Conservation (phyloP, 1,140 invertebrate genomes). For the Apis dorsata region DNA sequence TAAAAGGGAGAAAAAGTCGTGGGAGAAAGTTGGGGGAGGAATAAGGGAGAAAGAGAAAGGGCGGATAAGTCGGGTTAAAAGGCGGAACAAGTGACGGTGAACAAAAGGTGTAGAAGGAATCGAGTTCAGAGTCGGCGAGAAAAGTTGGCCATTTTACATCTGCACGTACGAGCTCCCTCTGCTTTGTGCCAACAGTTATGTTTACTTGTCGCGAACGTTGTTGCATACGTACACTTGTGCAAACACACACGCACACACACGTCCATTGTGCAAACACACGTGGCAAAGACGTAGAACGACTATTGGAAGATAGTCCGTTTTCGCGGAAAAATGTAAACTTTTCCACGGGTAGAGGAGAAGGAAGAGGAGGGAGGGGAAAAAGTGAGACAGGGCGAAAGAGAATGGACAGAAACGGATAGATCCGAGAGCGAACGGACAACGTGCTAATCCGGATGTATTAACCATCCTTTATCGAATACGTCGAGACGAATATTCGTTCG, state of each 20-base stretch:
- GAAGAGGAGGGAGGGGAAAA: neutral
- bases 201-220: slow-evolving; percentile 44
- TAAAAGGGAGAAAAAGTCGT: slow-evolving; percentile 1
- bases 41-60: neutral
- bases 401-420: neutral
- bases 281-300: neutral
- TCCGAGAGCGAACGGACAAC: neutral
- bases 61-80: slow-evolving; percentile 3
- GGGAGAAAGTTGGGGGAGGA: no score
- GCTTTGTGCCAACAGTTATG: slow-evolving; percentile 63
- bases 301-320: neutral
- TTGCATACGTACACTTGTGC: neutral
- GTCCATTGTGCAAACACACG: slow-evolving; percentile 10
- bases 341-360: neutral
- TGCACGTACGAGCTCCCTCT: slow-evolving; percentile 52
- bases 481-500: neutral
- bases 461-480: slow-evolving; percentile 1
- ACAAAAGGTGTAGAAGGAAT: neutral
- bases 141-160: slow-evolving; percentile 67
- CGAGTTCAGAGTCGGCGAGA: slow-evolving; percentile 4
- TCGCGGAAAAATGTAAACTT: slow-evolving; percentile 4
- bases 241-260: neutral
- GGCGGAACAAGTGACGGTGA: neutral
- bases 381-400: neutral
- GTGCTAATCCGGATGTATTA: neutral